phyloP scores from a whole-genome alignment of 2,888 invertebrate species.

The Drosophila atripex region DNA sequence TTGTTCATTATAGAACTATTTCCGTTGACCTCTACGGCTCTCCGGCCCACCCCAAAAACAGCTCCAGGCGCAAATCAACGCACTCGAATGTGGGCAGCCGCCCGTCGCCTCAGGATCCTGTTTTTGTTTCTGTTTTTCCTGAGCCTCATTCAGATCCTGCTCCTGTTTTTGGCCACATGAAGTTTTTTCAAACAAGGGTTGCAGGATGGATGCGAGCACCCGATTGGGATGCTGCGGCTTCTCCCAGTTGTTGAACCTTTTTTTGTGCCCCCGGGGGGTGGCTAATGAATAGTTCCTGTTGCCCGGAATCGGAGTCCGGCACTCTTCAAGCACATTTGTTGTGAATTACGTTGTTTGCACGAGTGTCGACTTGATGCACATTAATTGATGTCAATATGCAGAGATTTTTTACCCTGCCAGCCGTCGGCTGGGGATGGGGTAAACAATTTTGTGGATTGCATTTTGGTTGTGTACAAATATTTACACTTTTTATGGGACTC shows the following conservation, averaged over 20 bases:
- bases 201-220: constrained; percentile 27
- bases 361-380: constrained; percentile 80
- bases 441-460: constrained; percentile 55
- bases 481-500: constrained; percentile 50
- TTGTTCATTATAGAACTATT: constrained; percentile 78
- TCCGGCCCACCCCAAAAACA: constrained; percentile 50
- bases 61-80: constrained; percentile 62
- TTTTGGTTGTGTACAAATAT: constrained; percentile 75
- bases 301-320: constrained; percentile 44
- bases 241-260: constrained; percentile 56
- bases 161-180: constrained; percentile 45
- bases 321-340: constrained; percentile 75
- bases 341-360: constrained; percentile 79
- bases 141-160: constrained; percentile 3
- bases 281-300: constrained; percentile 73
- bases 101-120: constrained; percentile 65
- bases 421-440: constrained; percentile 9
- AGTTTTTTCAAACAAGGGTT: constrained; percentile 62
- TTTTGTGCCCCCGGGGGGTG: constrained; percentile 60
- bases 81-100: constrained; percentile 55
- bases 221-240: constrained; percentile 68
- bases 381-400: constrained; percentile 82
- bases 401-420: constrained; percentile 51
- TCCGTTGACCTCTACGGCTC: constrained; percentile 69
- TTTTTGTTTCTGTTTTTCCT: constrained; percentile 21